Conservation (phyloP, 2,113 vertebrate species). For the Psammodynastes pulverulentus region DNA sequence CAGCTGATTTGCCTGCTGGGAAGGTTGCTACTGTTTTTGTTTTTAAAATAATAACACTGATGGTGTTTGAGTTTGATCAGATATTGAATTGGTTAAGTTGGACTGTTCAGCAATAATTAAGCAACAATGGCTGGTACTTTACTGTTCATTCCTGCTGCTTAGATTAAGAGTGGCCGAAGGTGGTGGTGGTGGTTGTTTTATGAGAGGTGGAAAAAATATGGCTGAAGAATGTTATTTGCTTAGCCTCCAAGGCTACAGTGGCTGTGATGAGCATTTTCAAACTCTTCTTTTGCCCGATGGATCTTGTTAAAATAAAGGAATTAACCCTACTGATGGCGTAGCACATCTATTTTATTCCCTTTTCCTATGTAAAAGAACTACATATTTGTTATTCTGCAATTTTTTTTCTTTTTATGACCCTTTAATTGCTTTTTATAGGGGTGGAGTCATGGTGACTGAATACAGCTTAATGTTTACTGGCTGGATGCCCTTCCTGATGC, state of each 20-base stretch:
- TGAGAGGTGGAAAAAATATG: background rate
- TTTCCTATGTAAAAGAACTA: background rate
- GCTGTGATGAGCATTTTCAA: background rate
- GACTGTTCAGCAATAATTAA: constrained; percentile 3
- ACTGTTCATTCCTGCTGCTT: background rate
- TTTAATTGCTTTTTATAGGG: background rate
- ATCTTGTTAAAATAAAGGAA: background rate
- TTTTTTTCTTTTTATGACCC: background rate
- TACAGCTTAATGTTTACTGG: background rate
- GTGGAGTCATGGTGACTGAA: background rate
- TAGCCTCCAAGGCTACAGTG: background rate
- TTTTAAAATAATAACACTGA: background rate
- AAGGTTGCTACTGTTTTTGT: constrained; percentile 13
- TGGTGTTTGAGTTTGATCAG: background rate
- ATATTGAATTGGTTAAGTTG: background rate
- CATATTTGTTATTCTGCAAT: background rate
- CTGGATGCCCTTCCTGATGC: background rate
- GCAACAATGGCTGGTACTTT: background rate
- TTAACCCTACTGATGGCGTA: background rate
- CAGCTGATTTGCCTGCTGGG: background rate
- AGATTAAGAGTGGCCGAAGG: background rate
- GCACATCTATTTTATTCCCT: background rate
- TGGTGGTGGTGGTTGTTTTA: background rate
- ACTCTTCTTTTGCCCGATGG: background rate
- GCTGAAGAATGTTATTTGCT: background rate